Conservation (phyloP, 2,113 vertebrate species). For the Callipepla squamata region DNA sequence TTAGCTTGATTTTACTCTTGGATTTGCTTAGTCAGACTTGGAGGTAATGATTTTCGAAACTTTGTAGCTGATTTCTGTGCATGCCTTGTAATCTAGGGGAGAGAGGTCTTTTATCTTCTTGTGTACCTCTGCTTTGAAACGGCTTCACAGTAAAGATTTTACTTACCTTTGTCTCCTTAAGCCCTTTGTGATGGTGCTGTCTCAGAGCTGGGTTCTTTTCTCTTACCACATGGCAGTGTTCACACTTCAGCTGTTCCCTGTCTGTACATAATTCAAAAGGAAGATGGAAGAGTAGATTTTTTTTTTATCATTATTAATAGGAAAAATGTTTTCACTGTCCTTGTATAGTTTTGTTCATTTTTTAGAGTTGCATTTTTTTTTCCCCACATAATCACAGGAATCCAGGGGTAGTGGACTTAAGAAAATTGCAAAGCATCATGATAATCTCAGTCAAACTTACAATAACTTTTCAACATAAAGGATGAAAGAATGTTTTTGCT, state of each 20-base stretch:
- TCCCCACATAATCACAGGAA: neutral
- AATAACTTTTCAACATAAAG: neutral
- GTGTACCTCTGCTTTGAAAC: neutral
- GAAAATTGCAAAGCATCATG: neutral
- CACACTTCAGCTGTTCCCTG: constrained; percentile 56
- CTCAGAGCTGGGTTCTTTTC: neutral
- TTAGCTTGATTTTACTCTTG: neutral
- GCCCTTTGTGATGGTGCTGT: neutral
- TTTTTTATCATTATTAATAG: constrained; percentile 3
- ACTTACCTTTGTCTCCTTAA: constrained; percentile 1
- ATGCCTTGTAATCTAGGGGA: neutral
- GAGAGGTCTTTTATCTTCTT: neutral
- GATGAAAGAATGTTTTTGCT: neutral
- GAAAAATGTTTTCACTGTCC: neutral
- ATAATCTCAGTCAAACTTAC: neutral
- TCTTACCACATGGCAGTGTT: constrained; percentile 49
- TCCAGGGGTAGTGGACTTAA: neutral
- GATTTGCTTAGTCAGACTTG: neutral
- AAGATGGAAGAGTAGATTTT: constrained; percentile 5
- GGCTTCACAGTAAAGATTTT: neutral
- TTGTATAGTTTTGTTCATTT: neutral
- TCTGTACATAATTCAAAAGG: constrained; percentile 47
- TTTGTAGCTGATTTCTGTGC: neutral
- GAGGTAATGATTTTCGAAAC: neutral
- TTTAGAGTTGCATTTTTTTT: neutral